Base-by-base conservation (phyloP, 2,797 vertebrate species). In the Acropternis orthonyx region DNA sequence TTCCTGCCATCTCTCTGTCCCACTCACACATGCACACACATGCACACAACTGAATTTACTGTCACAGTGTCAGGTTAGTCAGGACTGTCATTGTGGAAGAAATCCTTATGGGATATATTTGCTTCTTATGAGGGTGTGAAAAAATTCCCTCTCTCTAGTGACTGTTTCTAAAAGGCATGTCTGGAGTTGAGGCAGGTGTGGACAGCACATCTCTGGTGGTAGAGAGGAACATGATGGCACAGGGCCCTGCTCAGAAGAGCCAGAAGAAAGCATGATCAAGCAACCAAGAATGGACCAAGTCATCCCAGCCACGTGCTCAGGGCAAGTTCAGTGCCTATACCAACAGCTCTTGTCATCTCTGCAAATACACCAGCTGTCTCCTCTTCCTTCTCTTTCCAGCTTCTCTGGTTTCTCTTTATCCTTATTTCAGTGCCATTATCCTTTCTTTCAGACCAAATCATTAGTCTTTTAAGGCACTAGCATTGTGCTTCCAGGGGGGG, bases 41-140 rank as follows among this genome's bases (percentile, higher is more conserved):
- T 92, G 85, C 88, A 80, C 85, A 20, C 16, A 68, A 88, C 76
- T 95, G 94, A 93, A 92, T 96, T 96, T 94, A 92, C 72, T 86
- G 71, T 95, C 90, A 37, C 52, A 7, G 17, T 37, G 68, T 93
- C 91, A 92, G 61, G 67, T 51, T 90, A 81, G 36, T 78, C 52
- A 34, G 61, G 63, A 71, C 72, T 75, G 66, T 59, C 62, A 48
- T 41, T 59, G 44, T 19, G 58, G 61, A 11, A 66, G 43, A 91
- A 95, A 84, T 67, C 61, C 58, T 92, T 67, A 17, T 2, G 80
- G 89, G 71, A 87, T 59, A 24, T 28, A 41, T 61, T 66, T 54
- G 21, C 62, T 92, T 46, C 23, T 34, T 80, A 22, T 5, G 28
- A 63, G 24, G 12, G 26, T 30, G n/a, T 82, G 75, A 34, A 92